phyloP scores from a whole-genome alignment of 1,140 invertebrate genomes.

The Lordiphosa stackelbergi region DNA sequence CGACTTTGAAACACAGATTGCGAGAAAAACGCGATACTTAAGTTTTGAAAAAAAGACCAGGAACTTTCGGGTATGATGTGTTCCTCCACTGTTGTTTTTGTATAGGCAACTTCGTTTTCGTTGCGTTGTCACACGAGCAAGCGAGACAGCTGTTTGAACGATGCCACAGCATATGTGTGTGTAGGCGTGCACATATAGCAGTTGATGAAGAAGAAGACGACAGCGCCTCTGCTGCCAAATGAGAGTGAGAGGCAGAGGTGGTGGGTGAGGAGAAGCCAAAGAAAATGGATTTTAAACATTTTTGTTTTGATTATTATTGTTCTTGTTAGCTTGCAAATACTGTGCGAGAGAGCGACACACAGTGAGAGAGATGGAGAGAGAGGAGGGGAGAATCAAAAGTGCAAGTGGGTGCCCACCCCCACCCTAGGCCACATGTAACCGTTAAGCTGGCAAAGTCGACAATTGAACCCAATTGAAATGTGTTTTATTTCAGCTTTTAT shows the following conservation, averaged over 20 bases:
- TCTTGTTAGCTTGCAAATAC: slow-evolving; percentile 57
- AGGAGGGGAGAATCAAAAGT: slow-evolving; percentile 30
- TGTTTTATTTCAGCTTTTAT: slow-evolving; percentile 26
- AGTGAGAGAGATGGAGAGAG: slow-evolving; percentile 25
- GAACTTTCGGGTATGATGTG: too few species aligned
- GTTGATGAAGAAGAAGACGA: slow-evolving; percentile 57
- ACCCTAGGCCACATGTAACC: slow-evolving; percentile 46
- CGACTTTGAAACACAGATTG: too few species aligned
- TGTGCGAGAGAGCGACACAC: slow-evolving; percentile 8
- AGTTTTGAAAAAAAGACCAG: too few species aligned
- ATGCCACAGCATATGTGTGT: slow-evolving; percentile 18
- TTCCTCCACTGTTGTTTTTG: slow-evolving; percentile 34
- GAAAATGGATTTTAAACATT: slow-evolving; percentile 75
- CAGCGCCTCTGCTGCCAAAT: slow-evolving; percentile 51
- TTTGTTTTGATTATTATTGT: slow-evolving; percentile 75
- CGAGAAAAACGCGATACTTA: too few species aligned
- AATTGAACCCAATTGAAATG: slow-evolving; percentile 70
- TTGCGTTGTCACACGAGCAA: slow-evolving; percentile 51
- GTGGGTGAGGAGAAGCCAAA: slow-evolving; percentile 59
- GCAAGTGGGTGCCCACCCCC: slow-evolving; percentile 16
- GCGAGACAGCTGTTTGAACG: slow-evolving; percentile 60
- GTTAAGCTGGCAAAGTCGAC: slow-evolving; percentile 51
- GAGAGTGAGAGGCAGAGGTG: slow-evolving; percentile 33
- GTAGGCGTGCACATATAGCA: slow-evolving; percentile 16
- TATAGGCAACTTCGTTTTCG: slow-evolving; percentile 36